Evolutionary conservation across 2,888 invertebrate genomes (phyloP).

Genomic region (Rotaria sp.): DNA sequence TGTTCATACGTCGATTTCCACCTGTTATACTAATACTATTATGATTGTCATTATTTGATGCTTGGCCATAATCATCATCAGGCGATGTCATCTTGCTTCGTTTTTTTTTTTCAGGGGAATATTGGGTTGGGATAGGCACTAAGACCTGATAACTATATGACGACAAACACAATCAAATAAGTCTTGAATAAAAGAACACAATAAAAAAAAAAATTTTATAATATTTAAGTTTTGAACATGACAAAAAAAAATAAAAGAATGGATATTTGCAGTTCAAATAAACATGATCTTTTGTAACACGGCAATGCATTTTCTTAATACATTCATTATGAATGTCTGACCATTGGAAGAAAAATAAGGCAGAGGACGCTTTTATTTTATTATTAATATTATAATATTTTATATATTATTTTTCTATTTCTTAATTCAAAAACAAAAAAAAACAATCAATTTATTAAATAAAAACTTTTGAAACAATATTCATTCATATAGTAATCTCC

Average conservation of each 20-base stretch:
- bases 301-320: not conserved
- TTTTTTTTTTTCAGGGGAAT: not conserved
- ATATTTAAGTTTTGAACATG: not conserved
- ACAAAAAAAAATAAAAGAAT: not conserved
- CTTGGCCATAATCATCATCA: not conserved
- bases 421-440: too few species aligned
- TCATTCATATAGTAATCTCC: not conserved
- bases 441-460: not conserved
- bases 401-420: not conserved
- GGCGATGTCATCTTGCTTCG: not conserved
- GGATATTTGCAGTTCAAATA: not conserved
- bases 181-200: not conserved
- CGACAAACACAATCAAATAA: not conserved
- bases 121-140: conserved; percentile 2
- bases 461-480: not conserved
- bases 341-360: not conserved
- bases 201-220: not conserved
- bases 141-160: not conserved
- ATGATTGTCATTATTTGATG: conserved; percentile 4
- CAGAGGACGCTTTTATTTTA: not conserved
- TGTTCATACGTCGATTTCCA: not conserved
- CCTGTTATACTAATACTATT: not conserved
- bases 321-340: not conserved
- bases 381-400: not conserved
- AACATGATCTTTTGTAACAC: not conserved